Evolutionary conservation across 2,113 vertebrate genomes (phyloP).

Genomic region (Scartelaos histophorus): DNA sequence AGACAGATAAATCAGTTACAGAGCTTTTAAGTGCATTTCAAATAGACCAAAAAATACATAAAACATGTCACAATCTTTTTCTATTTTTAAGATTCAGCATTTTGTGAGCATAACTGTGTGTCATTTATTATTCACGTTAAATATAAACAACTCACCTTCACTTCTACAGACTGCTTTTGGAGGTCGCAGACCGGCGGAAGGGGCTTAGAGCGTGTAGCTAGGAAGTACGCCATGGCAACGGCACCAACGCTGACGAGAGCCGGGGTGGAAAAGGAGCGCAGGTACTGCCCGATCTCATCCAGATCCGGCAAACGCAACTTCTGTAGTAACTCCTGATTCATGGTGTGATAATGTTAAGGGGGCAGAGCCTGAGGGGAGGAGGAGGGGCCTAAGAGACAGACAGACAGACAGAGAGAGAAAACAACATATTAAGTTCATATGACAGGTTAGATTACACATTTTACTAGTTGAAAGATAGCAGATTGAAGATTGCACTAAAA

Average conservation of each 20-base stretch:
- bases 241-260: slow-evolving; percentile 87
- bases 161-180: slow-evolving; percentile 86
- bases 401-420: background rate
- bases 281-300: slow-evolving; percentile 82
- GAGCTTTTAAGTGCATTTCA: too few species aligned
- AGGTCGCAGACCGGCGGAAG: slow-evolving; percentile 85
- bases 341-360: slow-evolving; percentile 64
- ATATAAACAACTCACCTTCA: slow-evolving; percentile 75
- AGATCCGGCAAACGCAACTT: slow-evolving; percentile 84
- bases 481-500: too few species aligned
- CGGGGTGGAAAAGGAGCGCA: slow-evolving; percentile 82
- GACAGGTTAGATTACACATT: too few species aligned
- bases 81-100: too few species aligned
- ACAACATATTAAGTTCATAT: background rate
- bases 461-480: too few species aligned
- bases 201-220: slow-evolving; percentile 85
- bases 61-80: too few species aligned
- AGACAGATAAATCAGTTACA: too few species aligned
- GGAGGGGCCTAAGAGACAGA: background rate
- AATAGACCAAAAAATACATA: too few species aligned
- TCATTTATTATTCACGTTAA: too few species aligned
- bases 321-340: slow-evolving; percentile 83
- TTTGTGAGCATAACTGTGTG: too few species aligned
- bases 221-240: slow-evolving; percentile 87
- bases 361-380: background rate